These are phyloP conservation scores for Macaria notata DNA, from an alignment of 2,888 invertebrate genomes.

Conservation along the genomic window DNA sequence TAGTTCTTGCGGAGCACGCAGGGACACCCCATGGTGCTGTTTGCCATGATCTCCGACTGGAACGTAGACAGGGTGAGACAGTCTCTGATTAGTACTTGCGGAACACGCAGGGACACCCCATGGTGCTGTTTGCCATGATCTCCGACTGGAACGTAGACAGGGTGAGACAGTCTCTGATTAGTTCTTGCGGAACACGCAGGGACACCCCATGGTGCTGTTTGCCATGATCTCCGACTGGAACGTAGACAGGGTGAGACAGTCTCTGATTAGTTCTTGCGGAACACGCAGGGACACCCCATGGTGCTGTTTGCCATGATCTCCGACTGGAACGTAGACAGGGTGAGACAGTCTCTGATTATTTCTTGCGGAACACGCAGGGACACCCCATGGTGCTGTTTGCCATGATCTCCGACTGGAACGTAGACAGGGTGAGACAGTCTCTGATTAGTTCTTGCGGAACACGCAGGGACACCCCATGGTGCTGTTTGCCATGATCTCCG, in stretches of 20 bases:
- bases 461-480: conserved; percentile 85
- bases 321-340: conserved; percentile 86
- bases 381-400: conserved; percentile 87
- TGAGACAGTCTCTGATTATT: too few relatives aligned
- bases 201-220: conserved; percentile 86
- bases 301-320: conserved; percentile 91
- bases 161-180: conserved; percentile 76
- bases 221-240: conserved; percentile 89
- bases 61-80: conserved; percentile 84
- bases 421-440: conserved; percentile 83
- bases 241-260: conserved; percentile 82
- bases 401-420: conserved; percentile 88
- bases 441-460: too few relatives aligned
- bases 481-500: conserved; percentile 90
- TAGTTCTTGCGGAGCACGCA: conserved; percentile 66
- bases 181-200: conserved; percentile 84
- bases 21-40: conserved; percentile 86
- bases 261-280: too few relatives aligned
- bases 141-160: conserved; percentile 87
- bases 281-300: conserved; percentile 83
- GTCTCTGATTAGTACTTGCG: too few relatives aligned
- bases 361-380: conserved; percentile 84
- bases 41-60: conserved; percentile 90
- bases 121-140: conserved; percentile 89
- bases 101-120: conserved; percentile 83